Evolutionary conservation across 2,888 invertebrate species (phyloP).

Genomic region (Andrena flavipes): DNA sequence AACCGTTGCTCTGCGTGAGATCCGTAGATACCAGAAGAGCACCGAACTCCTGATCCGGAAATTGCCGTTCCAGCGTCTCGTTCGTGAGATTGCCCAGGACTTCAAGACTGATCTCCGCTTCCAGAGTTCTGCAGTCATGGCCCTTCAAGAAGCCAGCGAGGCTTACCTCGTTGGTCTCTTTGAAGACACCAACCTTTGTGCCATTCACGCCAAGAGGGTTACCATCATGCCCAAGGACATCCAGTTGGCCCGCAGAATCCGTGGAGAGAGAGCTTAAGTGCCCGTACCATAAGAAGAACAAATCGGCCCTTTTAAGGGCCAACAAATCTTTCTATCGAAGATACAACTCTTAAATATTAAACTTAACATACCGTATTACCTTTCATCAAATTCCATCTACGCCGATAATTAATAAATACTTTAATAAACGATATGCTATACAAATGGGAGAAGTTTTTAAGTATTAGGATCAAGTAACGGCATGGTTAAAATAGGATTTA

Average conservation of each 20-base stretch:
- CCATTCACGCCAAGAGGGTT: constrained; percentile 66
- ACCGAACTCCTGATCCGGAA: constrained; percentile 90
- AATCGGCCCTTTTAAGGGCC: constrained; percentile 73
- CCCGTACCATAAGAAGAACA: neutral
- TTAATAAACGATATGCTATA: neutral
- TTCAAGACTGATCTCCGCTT: constrained; percentile 90
- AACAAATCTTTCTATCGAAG: constrained; percentile 47
- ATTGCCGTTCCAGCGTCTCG: constrained; percentile 90
- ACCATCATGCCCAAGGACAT: constrained; percentile 71
- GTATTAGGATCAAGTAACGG: neutral
- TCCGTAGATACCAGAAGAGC: constrained; percentile 90
- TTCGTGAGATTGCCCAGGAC: constrained; percentile 91
- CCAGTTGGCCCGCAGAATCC: constrained; percentile 86
- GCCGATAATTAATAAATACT: too few relatives aligned
- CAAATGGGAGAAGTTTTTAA: neutral
- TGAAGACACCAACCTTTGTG: constrained; percentile 67
- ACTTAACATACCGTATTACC: neutral
- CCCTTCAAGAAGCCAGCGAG: constrained; percentile 87
- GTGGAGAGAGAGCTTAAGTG: constrained; percentile 93
- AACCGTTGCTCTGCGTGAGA: constrained; percentile 91
- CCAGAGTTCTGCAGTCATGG: constrained; percentile 90
- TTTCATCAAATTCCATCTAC: neutral
- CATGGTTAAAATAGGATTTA: too few relatives aligned
- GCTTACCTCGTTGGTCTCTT: constrained; percentile 66
- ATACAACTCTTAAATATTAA: neutral